Evolutionary conservation across 2,888 invertebrate species (phyloP).

Genomic region (Agrotis segetum): DNA sequence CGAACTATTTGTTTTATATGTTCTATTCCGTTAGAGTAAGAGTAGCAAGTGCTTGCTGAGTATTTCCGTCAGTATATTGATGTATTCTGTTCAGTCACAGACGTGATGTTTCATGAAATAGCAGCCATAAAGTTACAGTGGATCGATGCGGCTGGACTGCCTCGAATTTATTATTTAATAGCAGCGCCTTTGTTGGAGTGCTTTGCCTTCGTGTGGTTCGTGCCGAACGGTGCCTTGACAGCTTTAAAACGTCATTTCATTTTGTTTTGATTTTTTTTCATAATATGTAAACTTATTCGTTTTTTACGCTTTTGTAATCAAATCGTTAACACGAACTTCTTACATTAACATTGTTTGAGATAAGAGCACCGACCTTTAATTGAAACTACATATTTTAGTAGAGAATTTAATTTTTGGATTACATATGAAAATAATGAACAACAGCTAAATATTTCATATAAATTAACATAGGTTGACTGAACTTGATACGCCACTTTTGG

Average conservation of each 20-base stretch:
- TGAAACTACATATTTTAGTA: slow-evolving; percentile 12
- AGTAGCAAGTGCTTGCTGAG: background rate
- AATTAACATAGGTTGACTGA: slow-evolving; percentile 11
- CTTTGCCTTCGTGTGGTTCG: slow-evolving; percentile 24
- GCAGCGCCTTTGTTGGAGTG: slow-evolving; percentile 36
- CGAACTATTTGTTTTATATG: slow-evolving; percentile 19
- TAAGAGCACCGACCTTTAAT: slow-evolving; percentile 10
- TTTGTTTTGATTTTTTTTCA: slow-evolving; percentile 19
- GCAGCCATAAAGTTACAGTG: slow-evolving; percentile 31
- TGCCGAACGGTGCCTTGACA: slow-evolving; percentile 20
- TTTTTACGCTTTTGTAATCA: slow-evolving; percentile 20
- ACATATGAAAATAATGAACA: slow-evolving; percentile 4
- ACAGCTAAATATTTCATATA: slow-evolving; percentile 30
- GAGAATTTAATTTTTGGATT: background rate
- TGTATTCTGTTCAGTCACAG: slow-evolving; percentile 20
- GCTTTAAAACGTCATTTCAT: slow-evolving; percentile 28
- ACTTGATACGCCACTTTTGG: slow-evolving; percentile 23
- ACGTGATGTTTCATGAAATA: slow-evolving; percentile 44
- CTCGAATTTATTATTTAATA: slow-evolving; percentile 61
- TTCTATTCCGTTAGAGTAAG: slow-evolving; percentile 18
- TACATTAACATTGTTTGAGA: slow-evolving; percentile 3
- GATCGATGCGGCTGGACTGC: slow-evolving; percentile 55
- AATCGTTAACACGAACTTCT: slow-evolving; percentile 24
- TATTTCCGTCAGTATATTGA: slow-evolving; percentile 32
- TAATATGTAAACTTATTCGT: background rate